Conservation (phyloP, 2,888 invertebrate species). For the Lypha dubia region DNA sequence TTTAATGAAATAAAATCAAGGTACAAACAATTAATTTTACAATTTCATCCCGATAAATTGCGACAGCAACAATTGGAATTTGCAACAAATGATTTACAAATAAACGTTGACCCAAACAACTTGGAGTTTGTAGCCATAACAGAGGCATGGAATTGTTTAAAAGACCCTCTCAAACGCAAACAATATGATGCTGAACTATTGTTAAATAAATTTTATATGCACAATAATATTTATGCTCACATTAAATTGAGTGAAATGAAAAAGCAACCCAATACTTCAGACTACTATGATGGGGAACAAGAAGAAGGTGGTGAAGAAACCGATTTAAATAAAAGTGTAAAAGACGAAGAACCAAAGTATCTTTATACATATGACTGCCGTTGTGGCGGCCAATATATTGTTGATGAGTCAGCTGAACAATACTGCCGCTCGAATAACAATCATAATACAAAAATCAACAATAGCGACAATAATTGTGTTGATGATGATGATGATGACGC, state of each 20-base stretch:
- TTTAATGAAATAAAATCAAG: constrained; percentile 80
- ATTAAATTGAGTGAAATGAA: constrained; percentile 84
- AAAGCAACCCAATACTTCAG: constrained; percentile 69
- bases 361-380: constrained; percentile 86
- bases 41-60: constrained; percentile 83
- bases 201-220: constrained; percentile 85
- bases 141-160: constrained; percentile 89
- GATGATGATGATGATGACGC: constrained; percentile 57
- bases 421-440: constrained; percentile 60
- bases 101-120: constrained; percentile 45
- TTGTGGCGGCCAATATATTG: constrained; percentile 86
- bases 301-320: constrained; percentile 50
- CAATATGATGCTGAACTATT: constrained; percentile 87
- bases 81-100: constrained; percentile 46
- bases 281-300: constrained; percentile 32
- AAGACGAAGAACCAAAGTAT: constrained; percentile 51
- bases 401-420: constrained; percentile 79
- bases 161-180: constrained; percentile 86
- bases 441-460: constrained; percentile 54
- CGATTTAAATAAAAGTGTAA: constrained; percentile 1
- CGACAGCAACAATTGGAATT: constrained; percentile 57
- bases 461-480: constrained; percentile 40
- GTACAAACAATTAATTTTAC: constrained; percentile 82
- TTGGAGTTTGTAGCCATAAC: constrained; percentile 85
- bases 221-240: constrained; percentile 85